These are phyloP conservation scores for Numenius arquata DNA, from an alignment of 2,113 vertebrate species.

Conservation along the genomic window DNA sequence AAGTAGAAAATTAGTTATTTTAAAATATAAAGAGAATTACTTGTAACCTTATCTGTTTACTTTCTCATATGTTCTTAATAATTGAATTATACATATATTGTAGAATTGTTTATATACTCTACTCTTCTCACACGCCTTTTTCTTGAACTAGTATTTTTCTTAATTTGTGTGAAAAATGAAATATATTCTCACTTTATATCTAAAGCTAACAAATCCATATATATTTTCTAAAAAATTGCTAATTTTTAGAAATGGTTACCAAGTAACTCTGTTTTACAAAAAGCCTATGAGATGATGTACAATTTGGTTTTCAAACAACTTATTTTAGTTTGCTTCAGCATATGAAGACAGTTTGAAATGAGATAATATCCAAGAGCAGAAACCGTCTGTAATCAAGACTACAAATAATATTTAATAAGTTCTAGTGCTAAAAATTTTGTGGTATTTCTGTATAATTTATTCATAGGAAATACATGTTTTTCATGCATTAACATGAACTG, in stretches of 20 bases:
- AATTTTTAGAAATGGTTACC: background rate
- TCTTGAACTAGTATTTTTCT: background rate
- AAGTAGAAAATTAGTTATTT: slow-evolving; percentile 58
- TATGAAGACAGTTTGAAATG: background rate
- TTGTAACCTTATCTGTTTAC: background rate
- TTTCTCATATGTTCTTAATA: background rate
- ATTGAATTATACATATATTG: background rate
- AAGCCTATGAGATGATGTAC: background rate
- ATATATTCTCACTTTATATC: background rate
- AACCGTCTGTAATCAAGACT: background rate
- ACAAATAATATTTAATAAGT: background rate
- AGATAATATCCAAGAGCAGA: background rate
- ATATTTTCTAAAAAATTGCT: background rate
- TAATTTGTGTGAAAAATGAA: background rate
- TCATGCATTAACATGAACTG: background rate
- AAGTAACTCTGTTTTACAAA: background rate
- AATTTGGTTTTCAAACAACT: background rate
- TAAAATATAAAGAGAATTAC: background rate
- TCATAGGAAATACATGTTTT: background rate
- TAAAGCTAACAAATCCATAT: background rate
- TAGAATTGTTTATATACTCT: background rate
- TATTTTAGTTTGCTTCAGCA: background rate
- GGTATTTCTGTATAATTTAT: background rate
- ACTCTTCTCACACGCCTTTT: background rate
- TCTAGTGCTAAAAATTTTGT: background rate